A percentile compares a stretch with the other conserved stretches of the same genome.
Evolutionary conservation across 1,140 invertebrate species (phyloP).

Genomic region (Laupala kohalensis): DNA sequence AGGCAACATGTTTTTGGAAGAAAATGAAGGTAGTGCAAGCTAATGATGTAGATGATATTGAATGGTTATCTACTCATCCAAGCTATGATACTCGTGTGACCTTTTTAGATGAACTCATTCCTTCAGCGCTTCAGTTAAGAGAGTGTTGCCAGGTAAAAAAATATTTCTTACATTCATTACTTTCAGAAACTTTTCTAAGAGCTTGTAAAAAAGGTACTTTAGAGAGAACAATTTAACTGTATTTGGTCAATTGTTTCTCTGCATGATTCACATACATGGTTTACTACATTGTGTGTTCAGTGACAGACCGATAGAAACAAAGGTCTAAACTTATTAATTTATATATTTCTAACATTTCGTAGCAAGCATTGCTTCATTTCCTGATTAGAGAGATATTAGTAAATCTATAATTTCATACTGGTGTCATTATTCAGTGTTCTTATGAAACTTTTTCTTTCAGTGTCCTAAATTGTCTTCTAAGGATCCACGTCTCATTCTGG

Average conservation of each 20-base stretch:
- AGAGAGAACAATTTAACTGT: neutral
- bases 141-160: slow-evolving; percentile 17
- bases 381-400: too few relatives aligned
- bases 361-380: too few relatives aligned
- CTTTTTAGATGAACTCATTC: slow-evolving; percentile 32
- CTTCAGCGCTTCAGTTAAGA: slow-evolving; percentile 27
- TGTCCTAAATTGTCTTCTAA: neutral
- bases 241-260: too few relatives aligned
- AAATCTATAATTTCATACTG: too few relatives aligned
- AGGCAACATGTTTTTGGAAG: slow-evolving; percentile 44
- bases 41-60: slow-evolving; percentile 22
- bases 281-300: too few relatives aligned
- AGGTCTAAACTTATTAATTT: too few relatives aligned
- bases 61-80: slow-evolving; percentile 50
- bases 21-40: slow-evolving; percentile 32
- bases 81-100: slow-evolving; percentile 34
- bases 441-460: neutral
- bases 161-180: neutral
- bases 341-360: too few relatives aligned
- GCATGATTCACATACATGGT: too few relatives aligned
- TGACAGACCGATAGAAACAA: too few relatives aligned
- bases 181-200: neutral
- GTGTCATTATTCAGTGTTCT: too few relatives aligned
- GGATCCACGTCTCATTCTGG: too few relatives aligned
- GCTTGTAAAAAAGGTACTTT: neutral